These are phyloP conservation scores for Cryptocephalus moraei DNA, from an alignment of 2,888 invertebrate species.

Conservation along the genomic window DNA sequence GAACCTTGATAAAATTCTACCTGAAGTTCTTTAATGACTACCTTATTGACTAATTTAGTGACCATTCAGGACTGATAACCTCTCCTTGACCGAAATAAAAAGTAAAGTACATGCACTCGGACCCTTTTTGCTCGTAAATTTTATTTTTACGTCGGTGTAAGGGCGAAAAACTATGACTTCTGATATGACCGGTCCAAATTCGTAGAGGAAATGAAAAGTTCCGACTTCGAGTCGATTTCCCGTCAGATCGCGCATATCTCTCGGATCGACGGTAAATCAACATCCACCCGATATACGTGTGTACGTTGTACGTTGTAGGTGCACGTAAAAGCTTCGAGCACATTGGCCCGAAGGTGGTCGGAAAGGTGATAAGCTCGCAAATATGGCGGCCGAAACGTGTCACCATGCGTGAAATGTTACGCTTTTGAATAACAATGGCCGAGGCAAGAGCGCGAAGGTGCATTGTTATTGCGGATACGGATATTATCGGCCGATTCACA, in stretches of 20 bases:
- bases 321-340: not conserved
- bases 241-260: not conserved
- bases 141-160: too few relatives aligned
- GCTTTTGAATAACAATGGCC: constrained; percentile 35
- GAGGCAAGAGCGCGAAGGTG: constrained; percentile 5
- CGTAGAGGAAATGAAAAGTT: too few relatives aligned
- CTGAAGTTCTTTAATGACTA: too few relatives aligned
- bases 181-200: too few relatives aligned
- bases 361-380: constrained; percentile 20
- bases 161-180: too few relatives aligned
- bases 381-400: constrained; percentile 32
- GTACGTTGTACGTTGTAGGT: not conserved
- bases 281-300: not conserved
- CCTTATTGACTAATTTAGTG: too few relatives aligned
- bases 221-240: not conserved
- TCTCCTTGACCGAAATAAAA: too few relatives aligned
- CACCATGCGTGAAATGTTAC: constrained; percentile 37
- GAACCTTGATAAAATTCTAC: too few relatives aligned
- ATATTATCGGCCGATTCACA: not conserved
- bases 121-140: too few relatives aligned
- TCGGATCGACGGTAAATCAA: not conserved
- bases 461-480: not conserved
- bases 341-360: not conserved
- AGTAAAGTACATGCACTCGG: too few relatives aligned
- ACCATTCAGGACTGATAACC: too few relatives aligned